Conservation (phyloP, 2,113 vertebrate genomes). For the Propithecus coquereli region DNA sequence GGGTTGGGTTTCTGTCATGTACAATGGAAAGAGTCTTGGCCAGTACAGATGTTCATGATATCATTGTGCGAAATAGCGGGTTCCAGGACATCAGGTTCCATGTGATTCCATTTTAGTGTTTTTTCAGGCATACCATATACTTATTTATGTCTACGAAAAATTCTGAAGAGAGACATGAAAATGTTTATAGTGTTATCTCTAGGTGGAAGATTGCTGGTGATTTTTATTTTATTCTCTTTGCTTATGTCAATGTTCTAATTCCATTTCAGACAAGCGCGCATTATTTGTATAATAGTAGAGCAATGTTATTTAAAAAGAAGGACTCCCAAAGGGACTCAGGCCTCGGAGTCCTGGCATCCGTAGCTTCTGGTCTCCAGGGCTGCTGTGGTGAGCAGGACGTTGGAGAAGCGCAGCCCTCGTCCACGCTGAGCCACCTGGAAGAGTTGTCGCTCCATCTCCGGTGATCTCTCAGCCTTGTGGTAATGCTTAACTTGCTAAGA, state of each 20-base stretch:
- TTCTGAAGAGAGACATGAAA: not conserved
- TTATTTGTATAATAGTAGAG: too few relatives aligned
- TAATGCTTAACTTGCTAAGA: too few relatives aligned
- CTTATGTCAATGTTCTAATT: not conserved
- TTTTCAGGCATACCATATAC: not conserved
- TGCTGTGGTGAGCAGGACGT: rapidly evolving
- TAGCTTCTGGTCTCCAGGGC: not conserved
- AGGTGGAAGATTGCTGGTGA: too few relatives aligned
- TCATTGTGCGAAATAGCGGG: not conserved
- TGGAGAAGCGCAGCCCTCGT: too few relatives aligned
- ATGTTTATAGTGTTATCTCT: not conserved
- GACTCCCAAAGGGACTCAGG: too few relatives aligned
- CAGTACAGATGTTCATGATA: not conserved
- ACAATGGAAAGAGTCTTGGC: not conserved
- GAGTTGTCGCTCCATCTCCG: not conserved
- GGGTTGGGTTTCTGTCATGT: not conserved
- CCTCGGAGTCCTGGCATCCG: not conserved
- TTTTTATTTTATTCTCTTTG: not conserved
- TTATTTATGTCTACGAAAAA: not conserved
- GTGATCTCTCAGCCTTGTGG: not conserved
- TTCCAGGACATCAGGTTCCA: not conserved
- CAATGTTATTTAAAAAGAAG: not conserved
- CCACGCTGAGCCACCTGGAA: too few relatives aligned
- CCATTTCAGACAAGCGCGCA: not conserved
- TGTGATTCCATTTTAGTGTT: not conserved